A percentile compares a stretch with the other conserved stretches of the same genome.
phyloP scores from a whole-genome alignment of 2,113 vertebrate species.

The Rhea americana region DNA sequence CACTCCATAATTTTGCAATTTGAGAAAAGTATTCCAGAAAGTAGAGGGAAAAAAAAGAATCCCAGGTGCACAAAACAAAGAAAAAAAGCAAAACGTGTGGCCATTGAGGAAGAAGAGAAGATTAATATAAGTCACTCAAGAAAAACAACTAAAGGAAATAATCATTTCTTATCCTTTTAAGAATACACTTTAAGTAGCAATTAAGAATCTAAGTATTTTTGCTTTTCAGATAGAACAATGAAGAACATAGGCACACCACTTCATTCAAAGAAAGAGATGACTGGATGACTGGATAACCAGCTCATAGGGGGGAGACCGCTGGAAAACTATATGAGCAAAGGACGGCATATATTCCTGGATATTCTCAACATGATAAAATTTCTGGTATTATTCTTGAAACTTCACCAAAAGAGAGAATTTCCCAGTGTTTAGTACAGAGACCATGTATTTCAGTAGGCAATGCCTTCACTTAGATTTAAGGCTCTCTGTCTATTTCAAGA shows the following conservation, averaged over 20 bases:
- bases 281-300: not conserved
- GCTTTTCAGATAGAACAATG: not conserved
- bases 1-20: rapidly evolving
- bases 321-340: not conserved
- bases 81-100: not conserved
- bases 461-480: not conserved
- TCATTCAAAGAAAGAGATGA: not conserved
- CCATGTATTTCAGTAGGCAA: constrained; percentile 4
- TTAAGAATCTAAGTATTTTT: not conserved
- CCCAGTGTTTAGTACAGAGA: not conserved
- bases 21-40: not conserved
- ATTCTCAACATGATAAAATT: not conserved
- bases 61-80: not conserved
- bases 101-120: not conserved
- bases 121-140: not conserved
- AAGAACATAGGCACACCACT: not conserved
- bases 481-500: not conserved
- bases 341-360: not conserved
- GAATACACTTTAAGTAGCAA: not conserved
- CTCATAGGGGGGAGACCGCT: not conserved
- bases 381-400: not conserved
- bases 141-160: not conserved
- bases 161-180: not conserved
- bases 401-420: constrained; percentile 7
- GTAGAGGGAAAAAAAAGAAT: not conserved